Conservation (phyloP, 2,888 invertebrate genomes). For the Caenorhabditis sp. region DNA sequence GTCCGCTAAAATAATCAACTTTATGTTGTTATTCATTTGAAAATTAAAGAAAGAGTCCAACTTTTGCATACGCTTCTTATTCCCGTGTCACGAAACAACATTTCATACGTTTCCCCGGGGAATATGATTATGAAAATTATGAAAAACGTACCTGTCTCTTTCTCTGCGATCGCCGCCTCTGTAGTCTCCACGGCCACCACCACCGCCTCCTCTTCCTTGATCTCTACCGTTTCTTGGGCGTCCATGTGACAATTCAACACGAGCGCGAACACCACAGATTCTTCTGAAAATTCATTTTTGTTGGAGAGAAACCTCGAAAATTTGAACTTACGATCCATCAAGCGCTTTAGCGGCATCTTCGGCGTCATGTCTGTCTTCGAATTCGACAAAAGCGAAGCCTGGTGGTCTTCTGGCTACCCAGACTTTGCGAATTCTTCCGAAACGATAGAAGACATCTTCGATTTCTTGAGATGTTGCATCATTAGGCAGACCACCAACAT, state of each 20-base stretch:
- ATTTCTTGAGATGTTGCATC: constrained; percentile 79
- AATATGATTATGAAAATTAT: neutral
- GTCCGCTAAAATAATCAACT: constrained; percentile 49
- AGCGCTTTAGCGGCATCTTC: constrained; percentile 73
- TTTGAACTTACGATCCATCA: constrained; percentile 76
- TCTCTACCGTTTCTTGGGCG: constrained; percentile 71
- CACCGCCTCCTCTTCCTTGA: constrained; percentile 48
- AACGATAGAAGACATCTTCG: constrained; percentile 86
- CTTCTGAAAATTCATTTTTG: constrained; percentile 63
- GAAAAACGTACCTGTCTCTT: constrained; percentile 38
- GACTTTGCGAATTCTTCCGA: constrained; percentile 87
- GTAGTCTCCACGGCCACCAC: constrained; percentile 35
- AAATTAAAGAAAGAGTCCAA: neutral
- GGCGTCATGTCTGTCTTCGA: constrained; percentile 80
- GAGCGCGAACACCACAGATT: constrained; percentile 73
- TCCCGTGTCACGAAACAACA: constrained; percentile 2
- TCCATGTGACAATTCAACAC: constrained; percentile 73
- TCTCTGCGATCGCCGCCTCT: constrained; percentile 15
- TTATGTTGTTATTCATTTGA: neutral
- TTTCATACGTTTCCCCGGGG: neutral
- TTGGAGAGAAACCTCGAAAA: neutral
- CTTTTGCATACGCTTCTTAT: neutral
- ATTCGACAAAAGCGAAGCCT: constrained; percentile 75
- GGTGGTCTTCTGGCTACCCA: constrained; percentile 94
- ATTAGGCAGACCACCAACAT: constrained; percentile 88